phyloP scores from a whole-genome alignment of 2,888 invertebrate genomes.

The Macrophya annulata region DNA sequence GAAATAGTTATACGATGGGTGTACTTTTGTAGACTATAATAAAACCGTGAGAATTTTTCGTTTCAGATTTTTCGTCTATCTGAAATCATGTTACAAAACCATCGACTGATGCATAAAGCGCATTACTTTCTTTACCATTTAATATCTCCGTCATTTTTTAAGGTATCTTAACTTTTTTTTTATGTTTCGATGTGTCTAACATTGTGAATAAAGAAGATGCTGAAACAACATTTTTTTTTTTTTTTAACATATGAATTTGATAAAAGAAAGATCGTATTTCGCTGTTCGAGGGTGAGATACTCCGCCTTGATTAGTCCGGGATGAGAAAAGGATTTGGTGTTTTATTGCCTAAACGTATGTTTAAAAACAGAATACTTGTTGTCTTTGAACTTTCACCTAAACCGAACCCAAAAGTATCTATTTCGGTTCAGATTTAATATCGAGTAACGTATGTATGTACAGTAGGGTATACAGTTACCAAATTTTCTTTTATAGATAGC shows the following conservation, averaged over 20 bases:
- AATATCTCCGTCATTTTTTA: too few species aligned
- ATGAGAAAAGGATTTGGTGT: not conserved
- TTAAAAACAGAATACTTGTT: not conserved
- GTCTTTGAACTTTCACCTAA: slow-evolving; percentile 28
- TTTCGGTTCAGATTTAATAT: slow-evolving; percentile 28
- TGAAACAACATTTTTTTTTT: not conserved
- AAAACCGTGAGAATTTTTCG: too few species aligned
- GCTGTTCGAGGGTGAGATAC: not conserved
- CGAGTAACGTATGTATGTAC: not conserved
- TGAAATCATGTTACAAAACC: too few species aligned
- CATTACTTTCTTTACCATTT: too few species aligned
- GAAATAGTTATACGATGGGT: too few species aligned
- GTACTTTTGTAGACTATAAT: too few species aligned
- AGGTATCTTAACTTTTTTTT: too few species aligned
- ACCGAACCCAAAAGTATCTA: slow-evolving; percentile 34
- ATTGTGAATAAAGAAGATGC: not conserved
- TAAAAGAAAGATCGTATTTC: not conserved
- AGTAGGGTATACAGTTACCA: not conserved
- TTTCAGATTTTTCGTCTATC: too few species aligned
- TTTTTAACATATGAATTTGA: not conserved
- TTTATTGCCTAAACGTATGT: not conserved
- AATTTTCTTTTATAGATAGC: not conserved
- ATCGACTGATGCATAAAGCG: too few species aligned
- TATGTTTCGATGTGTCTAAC: not conserved
- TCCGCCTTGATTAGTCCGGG: not conserved